Percentiles rank a stretch among this genome's conserved stretches.
Evolutionary conservation across 2,797 vertebrate genomes (phyloP).

Genomic region (Pantherophis vulpinus): DNA sequence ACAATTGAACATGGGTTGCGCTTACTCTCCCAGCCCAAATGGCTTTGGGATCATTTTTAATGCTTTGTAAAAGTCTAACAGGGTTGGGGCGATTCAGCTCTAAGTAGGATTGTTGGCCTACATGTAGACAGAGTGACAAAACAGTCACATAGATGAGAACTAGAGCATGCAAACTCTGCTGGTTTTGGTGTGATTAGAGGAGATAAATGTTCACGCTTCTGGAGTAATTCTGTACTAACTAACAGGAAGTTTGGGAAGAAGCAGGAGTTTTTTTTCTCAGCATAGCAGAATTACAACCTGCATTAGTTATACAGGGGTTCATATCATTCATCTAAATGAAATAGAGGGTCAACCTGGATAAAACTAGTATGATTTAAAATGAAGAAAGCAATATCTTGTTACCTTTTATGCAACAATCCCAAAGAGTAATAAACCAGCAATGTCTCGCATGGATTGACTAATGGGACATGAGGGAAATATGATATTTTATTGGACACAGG

Average conservation of each 20-base stretch:
- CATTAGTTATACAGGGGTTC: not conserved
- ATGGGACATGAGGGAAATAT: not conserved
- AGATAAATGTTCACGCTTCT: not conserved
- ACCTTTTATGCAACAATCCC: not conserved
- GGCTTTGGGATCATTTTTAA: not conserved
- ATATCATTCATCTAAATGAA: not conserved
- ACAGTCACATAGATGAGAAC: not conserved
- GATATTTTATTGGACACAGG: not conserved
- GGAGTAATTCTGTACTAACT: not conserved
- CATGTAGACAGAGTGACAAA: not conserved
- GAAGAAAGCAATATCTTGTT: not conserved
- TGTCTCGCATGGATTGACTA: not conserved
- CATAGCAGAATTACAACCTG: not conserved
- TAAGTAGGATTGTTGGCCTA: not conserved
- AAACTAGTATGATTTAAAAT: not conserved
- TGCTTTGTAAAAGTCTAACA: not conserved
- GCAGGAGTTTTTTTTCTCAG: not conserved
- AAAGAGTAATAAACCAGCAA: not conserved
- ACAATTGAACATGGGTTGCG: not conserved
- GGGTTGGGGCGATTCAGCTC: not conserved
- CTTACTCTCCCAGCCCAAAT: not conserved
- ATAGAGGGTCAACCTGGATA: not conserved
- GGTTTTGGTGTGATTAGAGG: not conserved
- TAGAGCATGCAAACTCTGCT: not conserved
- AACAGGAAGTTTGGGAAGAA: not conserved